Conservation (phyloP, 2,888 invertebrate genomes). For the Tenthredo scrophulariae region DNA sequence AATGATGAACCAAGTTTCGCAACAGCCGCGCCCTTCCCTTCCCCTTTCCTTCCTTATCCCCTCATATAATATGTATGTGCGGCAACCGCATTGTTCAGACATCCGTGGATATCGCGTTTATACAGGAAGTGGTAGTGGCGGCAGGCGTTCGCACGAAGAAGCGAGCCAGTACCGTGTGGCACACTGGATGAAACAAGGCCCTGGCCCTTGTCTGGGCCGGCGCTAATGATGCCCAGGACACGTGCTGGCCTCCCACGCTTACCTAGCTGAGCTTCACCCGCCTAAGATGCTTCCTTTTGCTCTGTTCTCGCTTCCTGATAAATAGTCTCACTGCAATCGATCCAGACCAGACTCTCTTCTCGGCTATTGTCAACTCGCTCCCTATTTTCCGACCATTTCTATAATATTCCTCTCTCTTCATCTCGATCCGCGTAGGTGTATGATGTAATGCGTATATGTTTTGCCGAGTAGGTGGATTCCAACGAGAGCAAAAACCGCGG, state of each 20-base stretch:
- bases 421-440: neutral
- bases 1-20: constrained; percentile 32
- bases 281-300: constrained; percentile 21
- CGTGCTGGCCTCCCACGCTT: constrained; percentile 68
- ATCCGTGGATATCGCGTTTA: constrained; percentile 52
- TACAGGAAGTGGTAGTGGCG: constrained; percentile 44
- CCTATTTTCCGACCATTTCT: neutral
- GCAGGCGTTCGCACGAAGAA: constrained; percentile 44
- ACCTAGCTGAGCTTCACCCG: constrained; percentile 26
- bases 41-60: constrained; percentile 8
- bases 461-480: neutral
- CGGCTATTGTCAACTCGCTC: constrained; percentile 37
- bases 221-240: constrained; percentile 71
- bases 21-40: constrained; percentile 32
- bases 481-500: constrained; percentile 13
- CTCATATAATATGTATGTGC: constrained; percentile 44
- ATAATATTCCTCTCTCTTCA: neutral
- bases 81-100: constrained; percentile 52
- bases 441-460: neutral
- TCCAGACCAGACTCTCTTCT: neutral
- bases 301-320: constrained; percentile 37
- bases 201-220: constrained; percentile 55
- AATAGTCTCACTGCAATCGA: constrained; percentile 35
- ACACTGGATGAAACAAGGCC: constrained; percentile 48
- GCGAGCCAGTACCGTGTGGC: constrained; percentile 32